A percentile compares a stretch with the other conserved stretches of the same genome.
Conservation (phyloP, 2,113 vertebrate species). For the Rhinolophus ferrumequinum region DNA sequence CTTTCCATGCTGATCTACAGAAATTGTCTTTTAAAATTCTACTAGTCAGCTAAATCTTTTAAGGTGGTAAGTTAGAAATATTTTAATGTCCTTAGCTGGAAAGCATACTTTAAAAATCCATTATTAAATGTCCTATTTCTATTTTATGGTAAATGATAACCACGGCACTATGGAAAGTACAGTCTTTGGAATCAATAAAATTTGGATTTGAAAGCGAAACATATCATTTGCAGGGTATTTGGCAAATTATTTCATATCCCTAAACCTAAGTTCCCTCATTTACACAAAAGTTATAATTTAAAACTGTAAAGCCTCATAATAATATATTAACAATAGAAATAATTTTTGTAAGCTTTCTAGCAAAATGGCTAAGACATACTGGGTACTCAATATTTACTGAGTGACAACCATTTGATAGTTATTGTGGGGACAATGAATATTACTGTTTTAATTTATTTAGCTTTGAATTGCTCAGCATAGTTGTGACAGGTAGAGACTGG, state of each 20-base stretch:
- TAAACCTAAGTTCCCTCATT: not conserved
- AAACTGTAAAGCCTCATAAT: not conserved
- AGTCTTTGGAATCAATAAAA: slow-evolving; percentile 43
- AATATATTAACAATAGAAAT: not conserved
- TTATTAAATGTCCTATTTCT: slow-evolving; percentile 49
- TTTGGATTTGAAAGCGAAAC: slow-evolving; percentile 1
- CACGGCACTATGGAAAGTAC: not conserved
- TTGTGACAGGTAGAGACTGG: not conserved
- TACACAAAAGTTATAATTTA: not conserved
- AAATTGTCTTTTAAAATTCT: slow-evolving; percentile 69
- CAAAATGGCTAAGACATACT: not conserved
- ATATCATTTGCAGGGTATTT: not conserved
- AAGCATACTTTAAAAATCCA: slow-evolving; percentile 59
- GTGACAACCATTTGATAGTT: not conserved
- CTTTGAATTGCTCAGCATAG: not conserved
- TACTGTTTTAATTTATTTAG: not conserved
- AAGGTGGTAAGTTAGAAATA: slow-evolving; percentile 60
- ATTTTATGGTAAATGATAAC: slow-evolving; percentile 60
- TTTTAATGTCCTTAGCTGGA: slow-evolving; percentile 10
- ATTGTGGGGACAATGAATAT: not conserved
- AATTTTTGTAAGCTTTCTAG: not conserved
- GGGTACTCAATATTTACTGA: not conserved
- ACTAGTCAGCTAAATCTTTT: slow-evolving; percentile 61
- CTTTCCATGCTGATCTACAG: slow-evolving; percentile 53
- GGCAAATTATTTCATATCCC: not conserved